A percentile compares a stretch with the other conserved stretches of the same genome.
Conservation (phyloP, 2,113 vertebrate genomes). For the Tupaia chinensis region DNA sequence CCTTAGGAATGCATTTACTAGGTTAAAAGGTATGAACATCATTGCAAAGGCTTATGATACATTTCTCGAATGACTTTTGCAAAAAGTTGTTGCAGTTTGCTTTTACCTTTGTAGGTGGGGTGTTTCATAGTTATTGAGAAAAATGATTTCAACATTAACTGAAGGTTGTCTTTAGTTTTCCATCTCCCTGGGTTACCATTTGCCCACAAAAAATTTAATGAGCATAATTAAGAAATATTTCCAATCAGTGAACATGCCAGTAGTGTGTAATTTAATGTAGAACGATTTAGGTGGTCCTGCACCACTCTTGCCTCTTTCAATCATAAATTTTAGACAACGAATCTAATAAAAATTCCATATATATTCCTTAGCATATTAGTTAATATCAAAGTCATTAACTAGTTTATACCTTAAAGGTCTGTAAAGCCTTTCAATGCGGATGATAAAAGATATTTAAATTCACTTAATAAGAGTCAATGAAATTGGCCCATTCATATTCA, state of each 20-base stretch:
- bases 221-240: conserved; percentile 82
- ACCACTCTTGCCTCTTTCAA: conserved; percentile 67
- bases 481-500: neutral
- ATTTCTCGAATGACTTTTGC: conserved; percentile 58
- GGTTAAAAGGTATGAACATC: neutral
- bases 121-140: conserved; percentile 25
- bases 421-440: conserved; percentile 52
- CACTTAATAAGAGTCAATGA: neutral
- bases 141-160: conserved; percentile 49
- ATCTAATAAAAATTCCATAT: conserved; percentile 53
- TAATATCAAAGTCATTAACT: conserved; percentile 68
- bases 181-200: conserved; percentile 23
- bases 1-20: neutral
- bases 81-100: conserved; percentile 37
- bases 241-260: conserved; percentile 60
- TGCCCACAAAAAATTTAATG: conserved; percentile 70
- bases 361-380: conserved; percentile 1
- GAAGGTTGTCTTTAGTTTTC: conserved; percentile 50
- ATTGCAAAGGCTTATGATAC: conserved; percentile 44
- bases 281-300: conserved; percentile 80
- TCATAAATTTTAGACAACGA: conserved; percentile 72
- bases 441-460: conserved; percentile 57
- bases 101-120: neutral
- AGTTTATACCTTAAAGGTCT: conserved; percentile 51
- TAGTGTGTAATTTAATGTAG: conserved; percentile 72